Base-by-base conservation (phyloP, 1,140 invertebrate genomes). In the Gryon sp. region DNA sequence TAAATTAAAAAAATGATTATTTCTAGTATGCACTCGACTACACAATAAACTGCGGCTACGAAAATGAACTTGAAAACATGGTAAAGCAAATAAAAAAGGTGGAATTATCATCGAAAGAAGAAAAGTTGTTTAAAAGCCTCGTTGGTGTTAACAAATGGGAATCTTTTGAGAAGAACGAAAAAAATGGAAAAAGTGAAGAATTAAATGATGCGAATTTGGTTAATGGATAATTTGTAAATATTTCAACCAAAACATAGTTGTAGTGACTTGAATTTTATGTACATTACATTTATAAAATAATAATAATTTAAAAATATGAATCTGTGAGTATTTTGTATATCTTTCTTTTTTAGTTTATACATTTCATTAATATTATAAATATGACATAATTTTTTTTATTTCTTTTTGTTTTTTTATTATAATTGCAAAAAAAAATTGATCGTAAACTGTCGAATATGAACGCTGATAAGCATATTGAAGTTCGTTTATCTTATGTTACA, bases 401-500 rank as follows among this genome's bases (percentile, higher is more conserved):
- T 60, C 22, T 36, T 11, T 57, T 12, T 7, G 9, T 12, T 28
- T 7, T 15, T 48, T 26, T 48, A 28, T 26, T n/a, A 28, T 12
- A 11, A 24, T 34, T 9, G 7, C 14, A n/a, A 41, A 38, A 52
- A 53, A 41, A 32, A 11, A 20, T 11, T 30, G 14, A 52, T 52
- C 28, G 40, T 55, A 19, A 34, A 15, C 26, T 60, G 38, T 60
- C 38, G 45, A 50, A 72, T 15, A 19, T 34, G 45, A 59, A 53
- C 46, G 45, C n/a, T 24, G 46, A 55, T 62, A 55, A 72, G 48
- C 16, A 32, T 46, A 72, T 72, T 72, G 45, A 62, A 72, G 57
- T 72, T 72, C 55, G 19, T 72, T 62, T 72, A 62, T 62, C 48
- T 72, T 46, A 38, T 36, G 22, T 38, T 62, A 55, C 6, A 55